These are phyloP conservation scores for Zeugodacus cucurbitae DNA, from an alignment of 1,140 invertebrate species.

Conservation along the genomic window DNA sequence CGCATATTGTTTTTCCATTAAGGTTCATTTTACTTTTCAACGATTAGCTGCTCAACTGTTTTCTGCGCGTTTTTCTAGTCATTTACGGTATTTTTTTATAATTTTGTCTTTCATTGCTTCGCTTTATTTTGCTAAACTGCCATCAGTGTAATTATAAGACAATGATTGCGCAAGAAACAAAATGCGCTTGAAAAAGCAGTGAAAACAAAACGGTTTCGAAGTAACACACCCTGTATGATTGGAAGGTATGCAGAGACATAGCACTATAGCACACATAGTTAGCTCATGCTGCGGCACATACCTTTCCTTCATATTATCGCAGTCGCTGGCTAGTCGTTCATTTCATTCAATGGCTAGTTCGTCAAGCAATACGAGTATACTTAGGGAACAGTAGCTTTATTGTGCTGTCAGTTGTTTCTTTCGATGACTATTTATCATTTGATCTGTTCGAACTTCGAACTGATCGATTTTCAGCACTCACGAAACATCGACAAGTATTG, in stretches of 20 bases:
- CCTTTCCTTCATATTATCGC: not conserved
- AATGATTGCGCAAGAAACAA: slow-evolving; percentile 6
- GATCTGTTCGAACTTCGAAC: not conserved
- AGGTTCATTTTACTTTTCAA: slow-evolving; percentile 12
- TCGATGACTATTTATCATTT: slow-evolving; percentile 24
- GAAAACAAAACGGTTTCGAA: not conserved
- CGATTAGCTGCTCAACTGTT: not conserved
- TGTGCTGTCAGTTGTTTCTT: not conserved
- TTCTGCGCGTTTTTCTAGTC: not conserved
- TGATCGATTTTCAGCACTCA: slow-evolving; percentile 10
- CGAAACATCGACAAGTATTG: not conserved
- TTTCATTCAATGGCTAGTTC: not conserved
- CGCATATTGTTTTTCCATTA: slow-evolving; percentile 9
- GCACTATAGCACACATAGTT: too few species aligned
- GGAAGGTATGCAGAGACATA: not conserved
- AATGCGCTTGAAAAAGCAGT: not conserved
- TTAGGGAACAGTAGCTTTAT: not conserved
- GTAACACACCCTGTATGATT: not conserved
- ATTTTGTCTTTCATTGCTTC: not conserved
- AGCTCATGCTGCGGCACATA: not conserved
- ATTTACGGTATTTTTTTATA: not conserved
- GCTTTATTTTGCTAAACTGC: not conserved
- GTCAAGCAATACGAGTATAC: too few species aligned
- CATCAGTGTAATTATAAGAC: slow-evolving; percentile 3
- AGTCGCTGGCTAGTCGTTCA: not conserved